Percentiles rank a stretch among this genome's conserved stretches.
Conservation (phyloP, 2,888 invertebrate species). For the Lithophane socia region DNA sequence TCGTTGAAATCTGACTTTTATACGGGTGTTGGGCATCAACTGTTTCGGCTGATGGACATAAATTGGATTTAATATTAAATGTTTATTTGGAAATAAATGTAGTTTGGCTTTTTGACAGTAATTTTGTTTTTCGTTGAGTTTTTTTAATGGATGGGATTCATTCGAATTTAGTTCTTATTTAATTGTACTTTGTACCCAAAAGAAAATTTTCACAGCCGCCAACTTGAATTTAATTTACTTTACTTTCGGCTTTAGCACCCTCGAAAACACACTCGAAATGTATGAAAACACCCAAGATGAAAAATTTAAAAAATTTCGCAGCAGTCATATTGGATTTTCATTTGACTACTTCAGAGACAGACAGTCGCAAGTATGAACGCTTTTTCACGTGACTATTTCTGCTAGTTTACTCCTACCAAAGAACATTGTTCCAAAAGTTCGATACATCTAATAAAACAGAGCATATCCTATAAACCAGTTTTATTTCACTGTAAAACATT, state of each 20-base stretch:
- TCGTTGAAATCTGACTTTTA: constrained; percentile 29
- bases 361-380: no score
- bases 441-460: background rate
- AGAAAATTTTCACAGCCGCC: no score
- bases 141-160: background rate
- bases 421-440: no score
- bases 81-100: background rate
- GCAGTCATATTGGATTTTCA: no score
- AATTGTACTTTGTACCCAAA: background rate
- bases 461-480: background rate
- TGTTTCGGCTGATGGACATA: constrained; percentile 18
- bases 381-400: no score
- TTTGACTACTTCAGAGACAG: no score
- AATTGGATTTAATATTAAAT: constrained; percentile 31
- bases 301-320: no score
- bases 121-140: background rate
- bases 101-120: background rate
- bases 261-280: no score
- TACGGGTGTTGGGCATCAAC: constrained; percentile 16
- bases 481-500: background rate
- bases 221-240: no score
- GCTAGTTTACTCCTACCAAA: no score
- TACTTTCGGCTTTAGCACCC: no score
- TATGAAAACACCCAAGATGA: no score
- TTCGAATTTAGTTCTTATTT: background rate